Evolutionary conservation across 2,797 vertebrate genomes (phyloP).

Genomic region (Clarias platycephalus): DNA sequence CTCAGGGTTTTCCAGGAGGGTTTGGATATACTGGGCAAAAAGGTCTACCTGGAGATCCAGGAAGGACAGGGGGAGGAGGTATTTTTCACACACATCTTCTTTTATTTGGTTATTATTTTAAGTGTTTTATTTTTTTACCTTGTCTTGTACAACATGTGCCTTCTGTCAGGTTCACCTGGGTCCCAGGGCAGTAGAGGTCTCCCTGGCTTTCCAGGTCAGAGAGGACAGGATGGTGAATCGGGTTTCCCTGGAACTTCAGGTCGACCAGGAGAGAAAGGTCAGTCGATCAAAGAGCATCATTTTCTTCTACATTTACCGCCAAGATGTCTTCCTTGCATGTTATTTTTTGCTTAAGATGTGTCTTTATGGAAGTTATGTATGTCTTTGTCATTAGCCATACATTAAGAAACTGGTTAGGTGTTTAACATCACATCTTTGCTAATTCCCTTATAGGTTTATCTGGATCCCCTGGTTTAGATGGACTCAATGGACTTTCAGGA

Average conservation of each 20-base stretch:
- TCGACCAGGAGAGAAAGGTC: constrained; percentile 83
- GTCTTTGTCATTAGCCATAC: not conserved
- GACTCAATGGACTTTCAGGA: constrained; percentile 90
- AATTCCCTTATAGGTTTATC: constrained; percentile 73
- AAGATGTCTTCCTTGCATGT: not conserved
- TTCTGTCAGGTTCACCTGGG: constrained; percentile 78
- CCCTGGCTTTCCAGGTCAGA: constrained; percentile 76
- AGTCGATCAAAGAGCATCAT: not conserved
- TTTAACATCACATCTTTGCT: not conserved
- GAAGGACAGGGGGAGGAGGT: constrained; percentile 82
- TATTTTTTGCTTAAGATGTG: not conserved
- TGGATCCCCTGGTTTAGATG: constrained; percentile 85
- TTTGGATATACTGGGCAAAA: constrained; percentile 77
- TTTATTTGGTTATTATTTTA: not conserved
- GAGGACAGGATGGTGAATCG: constrained; percentile 74
- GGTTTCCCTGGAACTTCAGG: constrained; percentile 75
- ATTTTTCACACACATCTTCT: constrained; percentile 33
- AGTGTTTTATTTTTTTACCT: not conserved
- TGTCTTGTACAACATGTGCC: not conserved
- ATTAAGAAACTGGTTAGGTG: not conserved
- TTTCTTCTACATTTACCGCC: not conserved
- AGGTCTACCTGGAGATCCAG: constrained; percentile 80
- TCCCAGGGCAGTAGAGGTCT: constrained; percentile 76
- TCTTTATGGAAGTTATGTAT: not conserved
- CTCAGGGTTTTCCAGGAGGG: constrained; percentile 77